A percentile compares a stretch with the other conserved stretches of the same genome.
phyloP scores from a whole-genome alignment of 2,797 vertebrate species.

The Chelmon rostratus region DNA sequence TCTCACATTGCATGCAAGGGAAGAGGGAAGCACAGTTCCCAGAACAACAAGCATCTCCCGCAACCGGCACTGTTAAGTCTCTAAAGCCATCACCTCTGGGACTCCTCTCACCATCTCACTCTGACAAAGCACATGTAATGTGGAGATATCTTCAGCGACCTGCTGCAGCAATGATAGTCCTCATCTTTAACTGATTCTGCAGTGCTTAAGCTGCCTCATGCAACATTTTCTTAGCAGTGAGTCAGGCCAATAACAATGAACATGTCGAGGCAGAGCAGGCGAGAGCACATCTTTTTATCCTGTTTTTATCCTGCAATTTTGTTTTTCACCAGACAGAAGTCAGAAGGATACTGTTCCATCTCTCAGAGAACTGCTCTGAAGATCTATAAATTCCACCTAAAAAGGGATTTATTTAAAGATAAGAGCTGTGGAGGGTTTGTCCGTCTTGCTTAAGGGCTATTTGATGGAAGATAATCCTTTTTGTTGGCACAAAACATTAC shows the following conservation, averaged over 20 bases:
- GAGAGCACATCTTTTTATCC: conserved; percentile 33
- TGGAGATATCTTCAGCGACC: conserved; percentile 6
- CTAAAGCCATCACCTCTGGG: conserved; percentile 20
- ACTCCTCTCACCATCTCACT: conserved; percentile 13
- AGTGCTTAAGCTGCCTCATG: not conserved
- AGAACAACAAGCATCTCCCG: conserved; percentile 48
- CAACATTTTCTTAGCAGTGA: conserved; percentile 15
- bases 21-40: conserved; percentile 41
- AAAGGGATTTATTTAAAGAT: conserved; percentile 29
- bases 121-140: conserved; percentile 19
- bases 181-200: conserved; percentile 16
- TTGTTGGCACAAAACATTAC: conserved; percentile 27
- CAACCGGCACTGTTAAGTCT: conserved; percentile 23
- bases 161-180: not conserved
- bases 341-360: not conserved
- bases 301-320: conserved; percentile 22
- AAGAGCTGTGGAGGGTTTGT: conserved; percentile 2
- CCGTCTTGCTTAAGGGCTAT: conserved; percentile 23
- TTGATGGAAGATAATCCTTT: conserved; percentile 23
- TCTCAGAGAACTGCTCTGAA: conserved; percentile 3
- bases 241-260: conserved; percentile 3
- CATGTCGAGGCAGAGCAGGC: not conserved
- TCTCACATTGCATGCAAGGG: conserved; percentile 45
- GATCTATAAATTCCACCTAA: conserved; percentile 39
- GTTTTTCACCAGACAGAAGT: conserved; percentile 9